phyloP scores from a whole-genome alignment of 2,113 vertebrate genomes.

The Grammomys dolichurus region DNA sequence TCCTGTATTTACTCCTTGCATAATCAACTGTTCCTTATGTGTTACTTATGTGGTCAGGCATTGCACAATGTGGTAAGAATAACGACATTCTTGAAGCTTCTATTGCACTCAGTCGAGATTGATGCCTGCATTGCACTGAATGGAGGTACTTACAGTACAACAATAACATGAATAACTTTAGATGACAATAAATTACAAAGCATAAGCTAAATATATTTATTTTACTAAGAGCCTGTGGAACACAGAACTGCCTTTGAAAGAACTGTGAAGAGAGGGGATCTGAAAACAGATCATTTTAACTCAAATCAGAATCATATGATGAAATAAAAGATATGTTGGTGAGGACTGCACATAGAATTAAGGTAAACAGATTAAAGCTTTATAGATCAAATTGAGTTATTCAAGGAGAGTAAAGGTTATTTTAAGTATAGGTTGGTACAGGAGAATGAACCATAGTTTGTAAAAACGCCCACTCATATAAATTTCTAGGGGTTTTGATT shows the following conservation, averaged over 20 bases:
- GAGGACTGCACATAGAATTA: not conserved
- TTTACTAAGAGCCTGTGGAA: not conserved
- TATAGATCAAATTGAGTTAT: not conserved
- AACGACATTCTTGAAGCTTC: not conserved
- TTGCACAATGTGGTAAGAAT: not conserved
- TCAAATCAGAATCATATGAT: not conserved
- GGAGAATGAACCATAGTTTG: not conserved
- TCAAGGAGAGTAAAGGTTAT: not conserved
- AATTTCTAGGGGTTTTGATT: not conserved
- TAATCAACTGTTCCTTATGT: not conserved
- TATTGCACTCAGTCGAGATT: not conserved
- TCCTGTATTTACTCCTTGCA: not conserved
- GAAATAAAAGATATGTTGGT: not conserved
- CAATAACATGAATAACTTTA: not conserved
- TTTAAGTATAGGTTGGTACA: not conserved
- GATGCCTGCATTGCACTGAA: not conserved
- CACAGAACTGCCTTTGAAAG: not conserved
- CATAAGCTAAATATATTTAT: not conserved
- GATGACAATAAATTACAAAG: not conserved
- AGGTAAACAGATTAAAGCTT: not conserved
- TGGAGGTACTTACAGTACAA: not conserved
- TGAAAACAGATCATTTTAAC: not conserved
- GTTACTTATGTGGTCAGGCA: not conserved
- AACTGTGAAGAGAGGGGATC: not conserved
- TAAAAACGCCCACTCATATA: not conserved